Evolutionary conservation across 2,888 invertebrate genomes (phyloP), one percentile per base, ranked within the genome.

Genomic region (Xiphydria camelus): DNA sequence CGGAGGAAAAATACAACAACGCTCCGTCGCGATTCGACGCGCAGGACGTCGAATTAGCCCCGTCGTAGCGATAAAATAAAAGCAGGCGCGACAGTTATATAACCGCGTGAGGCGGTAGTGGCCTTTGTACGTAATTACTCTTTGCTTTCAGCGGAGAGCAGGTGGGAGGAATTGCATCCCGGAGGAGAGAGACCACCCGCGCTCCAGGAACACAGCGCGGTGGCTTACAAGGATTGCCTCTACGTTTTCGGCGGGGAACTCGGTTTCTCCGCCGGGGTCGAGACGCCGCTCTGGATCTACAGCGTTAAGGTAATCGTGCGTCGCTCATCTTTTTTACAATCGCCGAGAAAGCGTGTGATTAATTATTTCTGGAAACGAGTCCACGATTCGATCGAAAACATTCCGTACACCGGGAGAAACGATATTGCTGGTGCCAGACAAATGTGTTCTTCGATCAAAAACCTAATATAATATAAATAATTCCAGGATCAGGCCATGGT

Each of bases 161-260:
- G 78, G 61, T 93, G 92, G 92, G 85, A 88, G 72, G 83, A 85
- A 66, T 70, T 92, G 56, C 82, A 83, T 63, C 83, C 84, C 6
- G 77, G 79, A 33, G 88, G 88, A 1, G 87, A 87, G 53, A 79
- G 82, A 22, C 88, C 91, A 32, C 89, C 90, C 1, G 84, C 87
- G 54, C 82, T 93, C 47, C 92, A 93, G 77, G 92, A 92, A 71
- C 92, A 93, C 79, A 85, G 86, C 6, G 86, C 89, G 40, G 87
- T 91, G n/a, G 83, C 87, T 21, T 85, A 88, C 77, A 85, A 82
- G 67, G 83, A 84, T 62, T 79, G 82, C 55, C 82, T 93, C 49
- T 89, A 90, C 75, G 86, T 93, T 56, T 93, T 93, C 77, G 94
- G 93, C 0, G 94, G 93, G 0, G 91, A 91, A 73, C 84, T 92